Evolutionary conservation across 2,888 invertebrate species (phyloP).

Genomic region (Vesta saturnalis): DNA sequence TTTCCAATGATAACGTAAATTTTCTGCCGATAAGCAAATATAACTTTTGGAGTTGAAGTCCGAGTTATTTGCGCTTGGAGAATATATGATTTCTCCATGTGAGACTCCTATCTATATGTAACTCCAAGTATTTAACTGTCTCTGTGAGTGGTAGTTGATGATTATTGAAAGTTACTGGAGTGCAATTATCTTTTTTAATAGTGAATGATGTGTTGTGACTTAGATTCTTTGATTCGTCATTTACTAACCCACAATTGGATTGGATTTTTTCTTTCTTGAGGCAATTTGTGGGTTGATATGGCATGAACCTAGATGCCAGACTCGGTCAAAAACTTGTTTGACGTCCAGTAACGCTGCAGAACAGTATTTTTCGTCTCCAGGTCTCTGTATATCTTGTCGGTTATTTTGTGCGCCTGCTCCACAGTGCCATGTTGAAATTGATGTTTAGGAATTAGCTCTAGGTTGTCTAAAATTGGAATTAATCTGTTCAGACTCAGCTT

Average conservation of each 20-base stretch:
- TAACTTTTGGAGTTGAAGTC: conserved; percentile 10
- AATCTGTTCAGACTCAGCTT: background rate
- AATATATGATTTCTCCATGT: conserved; percentile 1
- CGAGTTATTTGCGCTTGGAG: conserved; percentile 3
- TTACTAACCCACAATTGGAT: background rate
- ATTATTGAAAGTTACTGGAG: background rate
- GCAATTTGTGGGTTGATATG: background rate
- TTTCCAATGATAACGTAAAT: background rate
- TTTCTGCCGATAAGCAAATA: too few relatives aligned
- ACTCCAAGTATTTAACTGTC: too few relatives aligned
- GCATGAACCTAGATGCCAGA: background rate
- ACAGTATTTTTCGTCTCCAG: too few relatives aligned
- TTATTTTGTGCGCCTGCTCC: too few relatives aligned
- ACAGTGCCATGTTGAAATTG: too few relatives aligned
- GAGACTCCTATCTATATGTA: too few relatives aligned
- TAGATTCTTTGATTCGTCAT: background rate
- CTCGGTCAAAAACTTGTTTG: background rate
- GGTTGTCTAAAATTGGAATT: background rate
- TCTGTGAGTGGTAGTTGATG: conserved; percentile 1
- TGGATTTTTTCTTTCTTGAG: background rate
- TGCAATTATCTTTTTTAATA: background rate
- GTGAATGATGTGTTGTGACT: background rate
- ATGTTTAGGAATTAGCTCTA: background rate
- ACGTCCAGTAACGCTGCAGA: background rate
- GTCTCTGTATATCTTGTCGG: background rate